These are phyloP conservation scores for Epinephelus fuscoguttatus DNA, from an alignment of 2,113 vertebrate species.

Conservation along the genomic window DNA sequence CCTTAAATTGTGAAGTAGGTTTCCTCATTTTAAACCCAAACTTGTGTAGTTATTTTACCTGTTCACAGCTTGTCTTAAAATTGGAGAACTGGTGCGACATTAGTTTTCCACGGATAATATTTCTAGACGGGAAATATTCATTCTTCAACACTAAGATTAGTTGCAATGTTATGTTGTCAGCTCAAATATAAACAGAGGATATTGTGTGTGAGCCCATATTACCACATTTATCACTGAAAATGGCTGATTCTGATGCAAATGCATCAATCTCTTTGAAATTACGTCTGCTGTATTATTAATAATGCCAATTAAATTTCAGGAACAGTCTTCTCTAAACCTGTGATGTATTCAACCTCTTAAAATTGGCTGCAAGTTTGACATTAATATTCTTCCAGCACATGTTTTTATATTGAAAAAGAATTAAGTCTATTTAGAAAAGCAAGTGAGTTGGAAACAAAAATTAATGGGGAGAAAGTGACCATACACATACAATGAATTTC, in stretches of 20 bases:
- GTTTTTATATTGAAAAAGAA: conserved; percentile 77
- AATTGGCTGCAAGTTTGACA: conserved; percentile 72
- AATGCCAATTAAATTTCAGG: conserved; percentile 67
- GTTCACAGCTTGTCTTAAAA: neutral
- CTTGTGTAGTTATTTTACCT: neutral
- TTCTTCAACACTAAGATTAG: conserved; percentile 6
- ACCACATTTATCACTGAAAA: conserved; percentile 51
- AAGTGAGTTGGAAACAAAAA: conserved; percentile 83
- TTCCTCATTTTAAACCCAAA: conserved; percentile 6
- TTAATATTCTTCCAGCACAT: conserved; percentile 81
- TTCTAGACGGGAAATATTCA: neutral
- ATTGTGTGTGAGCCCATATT: neutral
- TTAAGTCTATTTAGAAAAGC: conserved; percentile 82
- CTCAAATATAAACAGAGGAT: conserved; percentile 17
- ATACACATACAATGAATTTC: conserved; percentile 80
- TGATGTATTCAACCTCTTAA: conserved; percentile 71
- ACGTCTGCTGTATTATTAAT: conserved; percentile 62
- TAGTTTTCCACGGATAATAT: neutral
- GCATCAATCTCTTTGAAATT: conserved; percentile 51
- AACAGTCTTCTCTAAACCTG: conserved; percentile 58
- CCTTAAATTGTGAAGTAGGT: conserved; percentile 27
- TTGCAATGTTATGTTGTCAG: conserved; percentile 7
- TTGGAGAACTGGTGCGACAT: neutral
- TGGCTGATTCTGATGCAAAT: conserved; percentile 49
- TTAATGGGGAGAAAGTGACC: conserved; percentile 83